Conservation (phyloP, 2,888 invertebrate genomes). For the Drosophila paramelanica region DNA sequence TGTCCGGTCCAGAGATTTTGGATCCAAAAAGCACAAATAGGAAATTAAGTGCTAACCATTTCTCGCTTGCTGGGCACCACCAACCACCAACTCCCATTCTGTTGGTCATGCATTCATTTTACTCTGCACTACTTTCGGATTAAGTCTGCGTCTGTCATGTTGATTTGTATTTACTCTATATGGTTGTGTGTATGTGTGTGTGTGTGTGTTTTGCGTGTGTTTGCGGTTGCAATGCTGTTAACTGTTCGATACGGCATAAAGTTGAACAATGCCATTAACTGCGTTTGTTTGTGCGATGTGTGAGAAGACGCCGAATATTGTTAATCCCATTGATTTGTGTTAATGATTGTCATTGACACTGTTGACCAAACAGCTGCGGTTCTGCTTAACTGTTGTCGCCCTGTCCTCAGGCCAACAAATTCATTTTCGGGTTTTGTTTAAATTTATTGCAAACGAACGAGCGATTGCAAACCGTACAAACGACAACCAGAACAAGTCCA, state of each 20-base stretch:
- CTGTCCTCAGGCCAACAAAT: conserved; percentile 30
- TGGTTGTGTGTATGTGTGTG: conserved; percentile 22
- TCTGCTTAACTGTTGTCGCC: conserved; percentile 14
- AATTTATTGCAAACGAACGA: conserved; percentile 49
- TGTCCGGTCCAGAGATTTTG: conserved; percentile 19
- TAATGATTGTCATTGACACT: conserved; percentile 72
- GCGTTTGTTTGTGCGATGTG: conserved; percentile 20
- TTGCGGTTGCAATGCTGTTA: conserved; percentile 64
- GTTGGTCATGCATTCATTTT: conserved; percentile 58
- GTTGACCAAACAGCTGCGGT: conserved; percentile 44
- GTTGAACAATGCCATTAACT: conserved; percentile 59
- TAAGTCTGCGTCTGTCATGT: conserved; percentile 70
- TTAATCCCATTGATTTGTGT: conserved; percentile 72
- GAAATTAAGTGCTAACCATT: conserved; percentile 82
- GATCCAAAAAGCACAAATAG: conserved; percentile 56
- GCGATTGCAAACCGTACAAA: conserved; percentile 11
- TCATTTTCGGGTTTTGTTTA: conserved; percentile 59
- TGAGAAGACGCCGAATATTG: conserved; percentile 49
- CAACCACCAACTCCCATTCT: conserved; percentile 18
- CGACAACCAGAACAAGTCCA: conserved; percentile 33
- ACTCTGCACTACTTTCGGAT: conserved; percentile 74
- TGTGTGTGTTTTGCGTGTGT: conserved; percentile 12
- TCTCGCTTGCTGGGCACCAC: conserved; percentile 44
- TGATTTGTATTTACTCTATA: conserved; percentile 64
- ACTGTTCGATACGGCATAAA: conserved; percentile 51